Percentiles rank a stretch among this genome's conserved stretches.
phyloP scores from a whole-genome alignment of 2,888 invertebrate genomes.

The Sturmia bella region DNA sequence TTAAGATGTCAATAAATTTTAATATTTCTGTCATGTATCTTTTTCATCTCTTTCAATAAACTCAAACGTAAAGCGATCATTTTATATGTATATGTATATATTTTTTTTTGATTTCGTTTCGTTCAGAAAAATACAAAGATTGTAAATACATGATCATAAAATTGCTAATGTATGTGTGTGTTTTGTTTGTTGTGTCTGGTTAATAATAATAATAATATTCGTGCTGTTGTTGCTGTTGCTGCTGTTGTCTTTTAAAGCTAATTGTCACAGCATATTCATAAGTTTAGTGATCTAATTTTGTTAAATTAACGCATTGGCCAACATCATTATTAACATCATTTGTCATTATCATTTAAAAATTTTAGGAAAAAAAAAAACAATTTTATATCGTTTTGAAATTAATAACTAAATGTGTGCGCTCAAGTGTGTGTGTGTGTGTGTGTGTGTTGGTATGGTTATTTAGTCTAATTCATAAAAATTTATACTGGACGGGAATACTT shows the following conservation, averaged over 20 bases:
- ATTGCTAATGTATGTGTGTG: neutral
- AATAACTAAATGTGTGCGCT: conserved; percentile 43
- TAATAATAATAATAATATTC: neutral
- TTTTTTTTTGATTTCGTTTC: no score
- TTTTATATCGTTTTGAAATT: conserved; percentile 41
- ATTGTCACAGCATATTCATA: conserved; percentile 74
- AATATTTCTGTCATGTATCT: conserved; percentile 68
- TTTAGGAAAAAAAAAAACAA: no score
- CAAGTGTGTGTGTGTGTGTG: neutral
- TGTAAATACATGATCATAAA: conserved; percentile 22
- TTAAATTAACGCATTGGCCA: conserved; percentile 67
- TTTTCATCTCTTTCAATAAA: conserved; percentile 64
- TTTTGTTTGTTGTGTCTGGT: conserved; percentile 40
- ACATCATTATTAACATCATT: conserved; percentile 61
- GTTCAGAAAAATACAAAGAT: conserved; percentile 3
- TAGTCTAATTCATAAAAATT: neutral
- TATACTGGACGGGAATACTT: neutral
- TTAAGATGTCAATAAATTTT: conserved; percentile 69
- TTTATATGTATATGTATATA: no score
- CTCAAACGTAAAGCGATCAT: conserved; percentile 31
- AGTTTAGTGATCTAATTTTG: conserved; percentile 72
- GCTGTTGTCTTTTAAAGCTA: conserved; percentile 65
- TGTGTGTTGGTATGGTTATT: conserved; percentile 27
- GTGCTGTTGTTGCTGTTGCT: conserved; percentile 11
- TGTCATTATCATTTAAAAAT: conserved; percentile 54